Conservation (phyloP, 1,140 invertebrate species). For the Eulimnadia texana region DNA sequence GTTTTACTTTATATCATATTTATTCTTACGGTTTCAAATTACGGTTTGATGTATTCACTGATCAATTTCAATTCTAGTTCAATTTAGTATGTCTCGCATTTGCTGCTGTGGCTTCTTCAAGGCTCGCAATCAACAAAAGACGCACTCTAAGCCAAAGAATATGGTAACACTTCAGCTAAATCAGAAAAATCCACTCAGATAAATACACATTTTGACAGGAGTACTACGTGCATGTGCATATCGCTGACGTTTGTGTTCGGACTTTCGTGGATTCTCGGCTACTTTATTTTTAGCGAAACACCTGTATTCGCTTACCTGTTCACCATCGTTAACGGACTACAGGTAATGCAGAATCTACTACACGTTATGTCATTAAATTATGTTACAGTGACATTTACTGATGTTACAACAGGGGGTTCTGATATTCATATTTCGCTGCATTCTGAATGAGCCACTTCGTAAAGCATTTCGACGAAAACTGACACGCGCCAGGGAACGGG, state of each 20-base stretch:
- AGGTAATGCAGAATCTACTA: conserved; percentile 7
- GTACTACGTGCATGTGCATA: conserved; percentile 33
- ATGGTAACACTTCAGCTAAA: background rate
- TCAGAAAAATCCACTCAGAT: no score
- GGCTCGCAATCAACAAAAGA: background rate
- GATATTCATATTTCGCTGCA: background rate
- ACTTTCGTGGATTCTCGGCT: conserved; percentile 36
- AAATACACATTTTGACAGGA: no score
- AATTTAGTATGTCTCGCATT: background rate
- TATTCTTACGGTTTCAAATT: background rate
- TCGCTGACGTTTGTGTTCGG: conserved; percentile 34
- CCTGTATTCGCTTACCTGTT: conserved; percentile 34
- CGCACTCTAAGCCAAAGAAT: background rate
- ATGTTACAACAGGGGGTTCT: background rate
- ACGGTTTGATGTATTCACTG: background rate
- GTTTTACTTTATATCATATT: no score
- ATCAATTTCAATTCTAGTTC: background rate
- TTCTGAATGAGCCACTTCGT: background rate
- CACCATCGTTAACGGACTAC: conserved; percentile 34
- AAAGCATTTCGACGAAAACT: no score
- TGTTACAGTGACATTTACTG: background rate
- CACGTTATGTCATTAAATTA: background rate
- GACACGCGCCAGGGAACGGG: no score
- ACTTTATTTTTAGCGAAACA: conserved; percentile 32
- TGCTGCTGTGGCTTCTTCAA: background rate